phyloP scores from a whole-genome alignment of 2,113 vertebrate species.

The Sminthopsis crassicaudata region DNA sequence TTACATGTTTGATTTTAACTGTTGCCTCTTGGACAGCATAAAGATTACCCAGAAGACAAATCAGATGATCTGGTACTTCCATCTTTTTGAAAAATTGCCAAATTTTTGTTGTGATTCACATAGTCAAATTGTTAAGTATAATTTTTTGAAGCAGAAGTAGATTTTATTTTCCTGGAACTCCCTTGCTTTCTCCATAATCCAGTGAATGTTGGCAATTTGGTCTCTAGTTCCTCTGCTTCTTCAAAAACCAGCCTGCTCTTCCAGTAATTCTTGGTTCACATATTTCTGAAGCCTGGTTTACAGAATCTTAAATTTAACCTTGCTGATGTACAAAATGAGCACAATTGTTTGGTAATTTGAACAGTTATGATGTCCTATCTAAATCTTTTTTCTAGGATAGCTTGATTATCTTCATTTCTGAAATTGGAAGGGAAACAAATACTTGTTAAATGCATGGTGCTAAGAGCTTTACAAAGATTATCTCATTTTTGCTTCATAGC shows the following conservation, averaged over 20 bases:
- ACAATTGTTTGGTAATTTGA: not conserved
- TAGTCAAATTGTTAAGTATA: not conserved
- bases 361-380: not conserved
- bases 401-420: not conserved
- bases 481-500: not conserved
- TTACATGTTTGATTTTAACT: too few relatives aligned
- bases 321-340: not conserved
- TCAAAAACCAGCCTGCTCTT: not conserved
- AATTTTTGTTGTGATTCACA: not conserved
- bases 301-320: not conserved
- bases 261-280: not conserved
- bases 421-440: not conserved
- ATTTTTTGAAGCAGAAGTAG: not conserved
- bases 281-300: not conserved
- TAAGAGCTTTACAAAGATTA: not conserved
- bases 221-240: not conserved
- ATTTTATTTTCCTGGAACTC: not conserved
- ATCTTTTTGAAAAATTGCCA: not conserved
- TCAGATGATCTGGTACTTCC: not conserved
- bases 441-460: not conserved
- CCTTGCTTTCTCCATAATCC: not conserved
- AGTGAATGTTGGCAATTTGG: not conserved
- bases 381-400: not conserved
- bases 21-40: not conserved
- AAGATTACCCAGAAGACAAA: not conserved